Base-by-base conservation (phyloP, 30 jellyfish, hydroid and myxozoan genomes). In the Hydractinia symbiolongicarpus region DNA sequence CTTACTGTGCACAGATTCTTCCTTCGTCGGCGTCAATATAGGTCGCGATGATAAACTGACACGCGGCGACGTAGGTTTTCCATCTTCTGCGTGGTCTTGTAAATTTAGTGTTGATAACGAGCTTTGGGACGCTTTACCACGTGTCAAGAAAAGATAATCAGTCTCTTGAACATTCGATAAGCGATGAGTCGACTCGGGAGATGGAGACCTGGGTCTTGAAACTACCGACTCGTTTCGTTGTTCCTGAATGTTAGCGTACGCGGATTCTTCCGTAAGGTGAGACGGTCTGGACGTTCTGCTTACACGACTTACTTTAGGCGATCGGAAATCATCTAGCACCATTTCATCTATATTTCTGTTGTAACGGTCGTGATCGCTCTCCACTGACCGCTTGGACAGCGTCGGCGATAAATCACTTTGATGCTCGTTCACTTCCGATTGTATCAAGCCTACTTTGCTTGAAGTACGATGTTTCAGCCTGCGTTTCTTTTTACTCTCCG, bases 171-270 rank as follows among this genome's bases (percentile, higher is more conserved):
- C 74, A 6, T 64, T 64, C 17, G 74, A 13, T 51, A 64, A 51
- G 44, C 44, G 44, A 2, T 30, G 44, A 30, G 44, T 30, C 9
- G 74, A 83, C 16, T 79, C 66, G 51, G 87, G 87, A 19, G 87
- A 61, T 14, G 87, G 87, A 30, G 87, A 79, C 50, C 40, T 51
- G 6, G 87, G 87, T 79, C 87, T 66, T 5, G 87, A 79, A 44
- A 53, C 83, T 14, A 79, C 83, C 15, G 87, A 79, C 21, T 66
- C 87, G 54, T 20, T 71, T 71, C 80, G 44, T 76, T 19, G 49
- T 7, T 21, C 66, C 30, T 20, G 55, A 52, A 55, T 77, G 4
- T 49, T 16, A 30, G 64, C 87, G 82, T 79, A 61, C 14, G 82
- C 82, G 6, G 68, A 17, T 66, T 61, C 87, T 50, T 79, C 87